These are phyloP conservation scores for Malthinus flaveolus DNA, from an alignment of 2,888 invertebrate genomes.

Conservation along the genomic window DNA sequence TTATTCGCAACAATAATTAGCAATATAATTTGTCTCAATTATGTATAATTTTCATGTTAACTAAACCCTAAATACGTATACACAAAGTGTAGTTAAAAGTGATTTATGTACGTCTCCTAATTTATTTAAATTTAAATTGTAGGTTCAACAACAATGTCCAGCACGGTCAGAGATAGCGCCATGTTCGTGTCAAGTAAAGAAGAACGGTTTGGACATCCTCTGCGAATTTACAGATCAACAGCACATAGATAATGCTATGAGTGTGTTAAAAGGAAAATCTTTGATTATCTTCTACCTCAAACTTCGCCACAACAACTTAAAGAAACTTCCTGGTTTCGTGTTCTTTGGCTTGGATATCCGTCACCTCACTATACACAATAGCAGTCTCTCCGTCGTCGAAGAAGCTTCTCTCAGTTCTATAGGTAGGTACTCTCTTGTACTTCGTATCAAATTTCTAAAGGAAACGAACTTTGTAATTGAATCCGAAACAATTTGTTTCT, in stretches of 20 bases:
- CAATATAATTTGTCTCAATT: too few relatives aligned
- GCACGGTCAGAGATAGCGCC: conserved; percentile 74
- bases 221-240: conserved; percentile 85
- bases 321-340: conserved; percentile 82
- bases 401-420: conserved; percentile 86
- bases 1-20: too few relatives aligned
- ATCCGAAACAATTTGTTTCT: too few relatives aligned
- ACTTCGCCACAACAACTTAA: conserved; percentile 81
- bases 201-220: conserved; percentile 84
- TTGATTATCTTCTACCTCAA: conserved; percentile 87
- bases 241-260: conserved; percentile 81
- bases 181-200: conserved; percentile 83
- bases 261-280: conserved; percentile 76
- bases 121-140: conserved; percentile 24
- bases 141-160: conserved; percentile 72
- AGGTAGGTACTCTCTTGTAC: conserved; percentile 59
- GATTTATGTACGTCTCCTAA: too few relatives aligned
- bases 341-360: conserved; percentile 86
- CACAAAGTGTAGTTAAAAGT: too few relatives aligned
- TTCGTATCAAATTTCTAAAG: background rate
- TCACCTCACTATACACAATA: conserved; percentile 86
- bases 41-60: too few relatives aligned
- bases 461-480: too few relatives aligned
- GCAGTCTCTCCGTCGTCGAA: conserved; percentile 84
- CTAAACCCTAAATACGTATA: too few relatives aligned